These are phyloP conservation scores for Forbesichthys papilliferus DNA, from an alignment of 2,113 vertebrate genomes.

Conservation along the genomic window DNA sequence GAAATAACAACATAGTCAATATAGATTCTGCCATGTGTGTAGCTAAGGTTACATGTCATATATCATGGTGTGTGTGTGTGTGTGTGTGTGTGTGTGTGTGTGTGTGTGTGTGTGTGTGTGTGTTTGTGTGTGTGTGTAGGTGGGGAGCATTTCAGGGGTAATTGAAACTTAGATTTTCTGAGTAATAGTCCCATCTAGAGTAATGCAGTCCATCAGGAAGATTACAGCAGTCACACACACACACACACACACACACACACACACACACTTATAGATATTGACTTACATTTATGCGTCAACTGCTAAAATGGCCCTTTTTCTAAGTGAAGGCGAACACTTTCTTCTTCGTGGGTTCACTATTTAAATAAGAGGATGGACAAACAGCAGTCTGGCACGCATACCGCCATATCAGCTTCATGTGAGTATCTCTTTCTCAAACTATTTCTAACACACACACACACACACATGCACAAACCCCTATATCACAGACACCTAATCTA, in stretches of 20 bases:
- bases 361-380: constrained; percentile 13
- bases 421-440: not conserved
- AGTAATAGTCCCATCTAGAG: constrained; percentile 46
- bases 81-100: not conserved
- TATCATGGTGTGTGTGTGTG: not conserved
- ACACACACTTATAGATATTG: not conserved
- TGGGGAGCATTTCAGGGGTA: constrained; percentile 32
- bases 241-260: not conserved
- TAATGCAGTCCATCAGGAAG: constrained; percentile 45
- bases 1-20: not conserved
- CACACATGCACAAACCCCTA: constrained; percentile 11
- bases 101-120: not conserved
- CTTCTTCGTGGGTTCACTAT: constrained; percentile 36
- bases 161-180: constrained; percentile 49
- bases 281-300: constrained; percentile 32
- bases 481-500: constrained; percentile 50
- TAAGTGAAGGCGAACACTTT: constrained; percentile 23
- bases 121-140: not conserved
- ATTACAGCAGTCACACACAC: constrained; percentile 16
- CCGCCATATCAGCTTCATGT: no score
- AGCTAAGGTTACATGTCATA: not conserved
- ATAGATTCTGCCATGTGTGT: not conserved
- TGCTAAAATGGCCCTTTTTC: constrained; percentile 21
- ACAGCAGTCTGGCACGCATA: not conserved
- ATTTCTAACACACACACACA: constrained; percentile 4